These are phyloP conservation scores for Scylla paramamosain DNA, from an alignment of 1,140 invertebrate species.

Conservation along the genomic window DNA sequence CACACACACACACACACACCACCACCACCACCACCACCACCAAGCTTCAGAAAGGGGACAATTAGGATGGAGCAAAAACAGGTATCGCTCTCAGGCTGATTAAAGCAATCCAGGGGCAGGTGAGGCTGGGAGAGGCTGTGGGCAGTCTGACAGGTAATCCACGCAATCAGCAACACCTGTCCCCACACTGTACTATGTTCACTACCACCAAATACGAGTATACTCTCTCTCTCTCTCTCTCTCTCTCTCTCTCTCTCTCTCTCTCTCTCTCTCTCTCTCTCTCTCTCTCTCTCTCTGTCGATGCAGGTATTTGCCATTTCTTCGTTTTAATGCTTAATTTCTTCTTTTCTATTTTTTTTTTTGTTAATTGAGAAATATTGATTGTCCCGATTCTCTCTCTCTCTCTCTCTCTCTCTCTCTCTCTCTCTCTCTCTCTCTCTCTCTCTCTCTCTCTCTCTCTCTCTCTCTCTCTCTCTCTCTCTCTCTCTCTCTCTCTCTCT, in stretches of 20 bases:
- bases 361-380: no score
- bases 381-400: no score
- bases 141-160: background rate
- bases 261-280: slow-evolving; percentile 11
- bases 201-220: no score
- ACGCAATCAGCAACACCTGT: background rate
- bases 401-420: no score
- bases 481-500: no score
- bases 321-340: background rate
- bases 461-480: no score
- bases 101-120: background rate
- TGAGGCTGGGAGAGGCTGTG: background rate
- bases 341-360: no score
- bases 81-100: background rate
- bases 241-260: slow-evolving; percentile 6
- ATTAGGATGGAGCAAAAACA: no score
- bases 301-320: background rate
- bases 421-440: no score
- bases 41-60: background rate
- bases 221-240: background rate
- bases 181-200: no score
- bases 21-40: no score
- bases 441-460: no score
- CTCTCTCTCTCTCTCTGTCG: background rate
- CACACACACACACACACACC: background rate